Percentiles rank a stretch among this genome's conserved stretches.
These are phyloP conservation scores for Scaptodrosophila lebanonensis DNA, from an alignment of 1,140 invertebrate species.

Conservation along the genomic window DNA sequence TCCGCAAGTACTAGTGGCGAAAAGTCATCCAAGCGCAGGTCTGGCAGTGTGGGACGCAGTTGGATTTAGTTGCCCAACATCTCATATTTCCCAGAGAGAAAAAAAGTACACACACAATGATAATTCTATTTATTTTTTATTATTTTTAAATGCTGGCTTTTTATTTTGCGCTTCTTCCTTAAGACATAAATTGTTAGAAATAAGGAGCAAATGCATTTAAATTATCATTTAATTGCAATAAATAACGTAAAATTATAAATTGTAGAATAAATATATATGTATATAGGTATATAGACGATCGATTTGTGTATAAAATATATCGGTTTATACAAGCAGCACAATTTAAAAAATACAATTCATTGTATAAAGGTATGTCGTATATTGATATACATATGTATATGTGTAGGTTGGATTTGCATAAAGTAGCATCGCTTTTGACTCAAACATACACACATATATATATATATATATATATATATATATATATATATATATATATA, in stretches of 20 bases:
- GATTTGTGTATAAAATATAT: constrained; percentile 65
- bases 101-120: not conserved
- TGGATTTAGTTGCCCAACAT: constrained; percentile 52
- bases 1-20: constrained; percentile 21
- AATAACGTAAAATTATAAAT: constrained; percentile 71
- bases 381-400: constrained; percentile 46
- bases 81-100: not conserved
- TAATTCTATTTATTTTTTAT: constrained; percentile 7
- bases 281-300: constrained; percentile 52
- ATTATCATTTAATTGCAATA: constrained; percentile 70
- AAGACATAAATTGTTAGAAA: constrained; percentile 46
- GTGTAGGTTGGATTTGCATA: constrained; percentile 54
- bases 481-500: constrained; percentile 17
- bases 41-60: constrained; percentile 71
- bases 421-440: constrained; percentile 68
- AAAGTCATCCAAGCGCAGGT: constrained; percentile 58
- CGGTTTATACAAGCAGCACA: constrained; percentile 67
- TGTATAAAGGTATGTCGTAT: constrained; percentile 36
- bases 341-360: constrained; percentile 63
- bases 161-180: constrained; percentile 58
- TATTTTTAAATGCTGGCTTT: constrained; percentile 36
- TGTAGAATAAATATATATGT: constrained; percentile 49
- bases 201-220: constrained; percentile 54
- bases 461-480: constrained; percentile 51
- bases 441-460: constrained; percentile 21